phyloP scores from a whole-genome alignment of 2,797 vertebrate species.

The Phoxinus dragarum region DNA sequence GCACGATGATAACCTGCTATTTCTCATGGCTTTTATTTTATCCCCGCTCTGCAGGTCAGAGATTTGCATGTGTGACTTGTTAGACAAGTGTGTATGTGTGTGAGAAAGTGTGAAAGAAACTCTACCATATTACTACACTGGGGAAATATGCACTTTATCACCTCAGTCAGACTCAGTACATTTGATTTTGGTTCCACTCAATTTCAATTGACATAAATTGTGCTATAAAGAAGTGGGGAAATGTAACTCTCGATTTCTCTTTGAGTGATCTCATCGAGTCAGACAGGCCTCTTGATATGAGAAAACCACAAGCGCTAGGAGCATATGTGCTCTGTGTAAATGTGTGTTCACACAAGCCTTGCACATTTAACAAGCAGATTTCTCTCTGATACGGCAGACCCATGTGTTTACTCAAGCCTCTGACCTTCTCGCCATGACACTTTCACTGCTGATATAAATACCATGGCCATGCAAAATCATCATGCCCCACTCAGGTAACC shows the following conservation, averaged over 20 bases:
- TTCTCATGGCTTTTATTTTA: constrained; percentile 53
- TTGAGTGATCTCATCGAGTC: constrained; percentile 60
- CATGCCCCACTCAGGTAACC: constrained; percentile 75
- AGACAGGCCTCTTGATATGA: constrained; percentile 58
- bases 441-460: constrained; percentile 84
- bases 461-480: constrained; percentile 73
- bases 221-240: constrained; percentile 58
- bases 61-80: constrained; percentile 39
- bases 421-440: constrained; percentile 81
- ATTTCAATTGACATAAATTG: constrained; percentile 73
- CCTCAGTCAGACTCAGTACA: constrained; percentile 62
- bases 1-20: constrained; percentile 42
- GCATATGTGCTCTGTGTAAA: constrained; percentile 48
- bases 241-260: constrained; percentile 66
- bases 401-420: constrained; percentile 74
- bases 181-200: constrained; percentile 73
- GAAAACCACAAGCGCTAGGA: constrained; percentile 51
- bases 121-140: constrained; percentile 68
- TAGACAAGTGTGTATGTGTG: constrained; percentile 49
- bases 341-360: constrained; percentile 53
- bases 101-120: constrained; percentile 40
- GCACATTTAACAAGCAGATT: constrained; percentile 64
- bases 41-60: constrained; percentile 44
- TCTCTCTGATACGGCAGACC: constrained; percentile 63
- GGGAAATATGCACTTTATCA: constrained; percentile 77